Base-by-base conservation (phyloP, 2,888 invertebrate species). In the Pomacea canaliculata region DNA sequence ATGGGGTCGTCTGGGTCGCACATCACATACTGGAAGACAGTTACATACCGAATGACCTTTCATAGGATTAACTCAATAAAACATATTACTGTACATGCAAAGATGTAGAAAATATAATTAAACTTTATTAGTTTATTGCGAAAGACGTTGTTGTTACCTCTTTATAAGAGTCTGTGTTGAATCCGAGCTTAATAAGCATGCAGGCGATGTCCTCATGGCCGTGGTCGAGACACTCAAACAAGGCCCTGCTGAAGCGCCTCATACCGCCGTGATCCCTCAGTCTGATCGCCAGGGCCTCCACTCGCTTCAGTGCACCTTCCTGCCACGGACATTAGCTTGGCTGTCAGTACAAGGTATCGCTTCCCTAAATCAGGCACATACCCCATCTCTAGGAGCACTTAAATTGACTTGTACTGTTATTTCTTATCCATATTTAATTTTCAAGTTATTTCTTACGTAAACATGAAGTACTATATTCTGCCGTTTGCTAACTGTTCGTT, bases 151-250 rank as follows among this genome's bases (percentile, higher is more conserved):
- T 56, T 56, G 16, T 56, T 56, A 86, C 87, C 85, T 86, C 85
- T 82, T 87, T 87, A 69, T 82, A 85, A 13, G 86, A 83, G 67
- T 84, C 81, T 18, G 84, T 83, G 19, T 83, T 71, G 82, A 87
- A 85, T 46, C 87, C 87, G 27, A 81, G 81, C n/a, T 80, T 77
- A 49, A 86, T 84, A 48, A 87, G 81, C 69, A 81, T 83, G 27
- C 84, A 81, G 19, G 85, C 86, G 12, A 86, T 82, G n/a, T 82
- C 73, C 51, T 83, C 78, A 56, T 82, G 80, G 4, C 81, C 77
- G 16, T 78, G 72, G 67, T 87, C 87, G 23, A 87, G 78, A 80
- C 86, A 86, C 49, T 84, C 81, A 77, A 87, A 87, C 48, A 87
- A 76, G 12, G 83, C 79, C 67, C 78, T 79, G 72, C 81, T 83